phyloP scores from a whole-genome alignment of 2,113 vertebrate genomes.

The Heterocephalus glaber region DNA sequence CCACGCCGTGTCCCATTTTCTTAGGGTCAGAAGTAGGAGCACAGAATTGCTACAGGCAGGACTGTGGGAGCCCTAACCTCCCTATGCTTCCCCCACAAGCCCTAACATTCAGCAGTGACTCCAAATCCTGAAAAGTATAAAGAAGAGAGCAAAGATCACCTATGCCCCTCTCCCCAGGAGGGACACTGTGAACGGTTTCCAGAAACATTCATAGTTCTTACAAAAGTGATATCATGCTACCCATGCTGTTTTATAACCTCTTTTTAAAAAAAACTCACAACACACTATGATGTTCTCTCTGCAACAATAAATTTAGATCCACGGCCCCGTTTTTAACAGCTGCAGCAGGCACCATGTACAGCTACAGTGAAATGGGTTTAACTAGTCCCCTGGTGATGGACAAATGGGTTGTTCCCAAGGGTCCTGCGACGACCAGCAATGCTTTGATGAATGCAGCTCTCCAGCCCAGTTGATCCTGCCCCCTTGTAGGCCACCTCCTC shows the following conservation, averaged over 20 bases:
- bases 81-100: background rate
- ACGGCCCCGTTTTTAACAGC: constrained; percentile 42
- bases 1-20: background rate
- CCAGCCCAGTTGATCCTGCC: background rate
- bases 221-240: constrained; percentile 46
- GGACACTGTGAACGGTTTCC: background rate
- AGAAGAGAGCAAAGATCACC: background rate
- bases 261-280: background rate
- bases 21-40: background rate
- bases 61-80: background rate
- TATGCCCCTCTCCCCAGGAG: background rate
- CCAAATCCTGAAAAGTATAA: background rate
- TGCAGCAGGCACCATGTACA: background rate
- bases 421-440: background rate
- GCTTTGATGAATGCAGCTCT: fast-evolving
- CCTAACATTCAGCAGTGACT: background rate
- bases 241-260: constrained; percentile 67
- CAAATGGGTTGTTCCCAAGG: background rate
- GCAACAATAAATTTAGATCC: constrained; percentile 59
- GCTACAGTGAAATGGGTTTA: background rate
- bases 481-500: background rate
- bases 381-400: constrained; percentile 9
- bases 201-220: constrained; percentile 38
- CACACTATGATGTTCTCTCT: constrained; percentile 54
- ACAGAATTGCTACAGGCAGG: background rate